Conservation (phyloP, 2,888 invertebrate species). For the Buathra laborator region DNA sequence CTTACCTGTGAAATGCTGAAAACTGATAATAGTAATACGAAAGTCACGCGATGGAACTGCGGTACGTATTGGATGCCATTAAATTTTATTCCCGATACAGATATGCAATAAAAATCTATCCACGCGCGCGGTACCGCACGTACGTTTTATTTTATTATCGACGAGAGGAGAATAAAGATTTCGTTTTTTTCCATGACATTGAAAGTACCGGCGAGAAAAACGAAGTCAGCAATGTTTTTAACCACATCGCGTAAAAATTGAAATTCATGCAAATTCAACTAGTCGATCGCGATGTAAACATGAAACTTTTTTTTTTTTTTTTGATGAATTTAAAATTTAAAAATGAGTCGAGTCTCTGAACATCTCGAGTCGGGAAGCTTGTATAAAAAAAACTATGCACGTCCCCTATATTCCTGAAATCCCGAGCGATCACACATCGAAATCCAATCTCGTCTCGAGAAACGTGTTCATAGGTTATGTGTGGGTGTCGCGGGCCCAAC, state of each 20-base stretch:
- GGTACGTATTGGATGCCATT: not conserved
- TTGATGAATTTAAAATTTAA: no score
- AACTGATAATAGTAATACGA: conserved; percentile 15
- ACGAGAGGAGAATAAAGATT: not conserved
- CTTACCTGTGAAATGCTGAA: conserved; percentile 18
- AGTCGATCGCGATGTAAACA: not conserved
- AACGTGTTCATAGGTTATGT: not conserved
- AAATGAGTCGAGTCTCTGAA: no score
- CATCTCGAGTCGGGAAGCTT: no score
- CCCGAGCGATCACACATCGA: not conserved
- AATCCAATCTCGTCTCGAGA: not conserved
- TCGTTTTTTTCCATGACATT: not conserved
- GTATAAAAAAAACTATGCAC: no score
- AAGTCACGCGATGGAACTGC: not conserved
- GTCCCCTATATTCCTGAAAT: not conserved
- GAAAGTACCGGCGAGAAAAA: not conserved
- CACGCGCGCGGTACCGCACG: not conserved
- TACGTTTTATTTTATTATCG: not conserved
- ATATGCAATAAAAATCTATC: not conserved
- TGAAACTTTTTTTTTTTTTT: no score
- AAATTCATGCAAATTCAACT: not conserved
- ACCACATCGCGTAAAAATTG: not conserved
- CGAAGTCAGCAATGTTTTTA: not conserved
- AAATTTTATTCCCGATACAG: not conserved
- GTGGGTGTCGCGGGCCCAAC: not conserved